Conservation (phyloP, 2,888 invertebrate species). For the Polymixis lichenea region DNA sequence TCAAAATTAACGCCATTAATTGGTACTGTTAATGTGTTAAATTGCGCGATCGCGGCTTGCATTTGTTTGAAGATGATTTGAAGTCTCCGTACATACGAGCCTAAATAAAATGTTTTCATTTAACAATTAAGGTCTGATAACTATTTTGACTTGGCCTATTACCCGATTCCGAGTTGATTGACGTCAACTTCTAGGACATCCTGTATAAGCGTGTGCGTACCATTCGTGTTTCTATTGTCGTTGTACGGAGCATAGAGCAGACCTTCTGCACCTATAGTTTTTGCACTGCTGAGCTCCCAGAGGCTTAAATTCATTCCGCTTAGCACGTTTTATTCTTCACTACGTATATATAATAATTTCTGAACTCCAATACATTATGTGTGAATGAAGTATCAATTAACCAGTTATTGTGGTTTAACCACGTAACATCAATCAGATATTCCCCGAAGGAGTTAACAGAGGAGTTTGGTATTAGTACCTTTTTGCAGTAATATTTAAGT, state of each 20-base stretch:
- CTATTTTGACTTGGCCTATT: too few relatives aligned
- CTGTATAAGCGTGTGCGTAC: neutral
- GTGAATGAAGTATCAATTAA: conserved; percentile 1
- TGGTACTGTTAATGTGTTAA: too few relatives aligned
- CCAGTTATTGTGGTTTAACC: neutral
- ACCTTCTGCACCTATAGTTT: conserved; percentile 2
- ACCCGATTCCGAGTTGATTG: too few relatives aligned
- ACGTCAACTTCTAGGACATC: too few relatives aligned
- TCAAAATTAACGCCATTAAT: too few relatives aligned
- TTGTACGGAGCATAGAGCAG: neutral
- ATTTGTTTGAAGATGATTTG: neutral
- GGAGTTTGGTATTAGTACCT: neutral
- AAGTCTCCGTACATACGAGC: neutral
- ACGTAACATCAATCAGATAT: neutral
- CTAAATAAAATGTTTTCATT: neutral
- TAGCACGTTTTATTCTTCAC: conserved; percentile 75
- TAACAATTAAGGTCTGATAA: neutral
- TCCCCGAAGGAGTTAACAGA: neutral
- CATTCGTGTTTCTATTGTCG: neutral
- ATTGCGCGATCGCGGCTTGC: too few relatives aligned
- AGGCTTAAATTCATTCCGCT: conserved; percentile 81
- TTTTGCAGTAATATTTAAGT: neutral
- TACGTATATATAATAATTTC: conserved; percentile 45
- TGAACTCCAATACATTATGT: conserved; percentile 21
- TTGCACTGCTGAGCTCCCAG: conserved; percentile 67